Conservation (phyloP, 1,140 invertebrate species). For the Caenorhabditis tropicalis region DNA sequence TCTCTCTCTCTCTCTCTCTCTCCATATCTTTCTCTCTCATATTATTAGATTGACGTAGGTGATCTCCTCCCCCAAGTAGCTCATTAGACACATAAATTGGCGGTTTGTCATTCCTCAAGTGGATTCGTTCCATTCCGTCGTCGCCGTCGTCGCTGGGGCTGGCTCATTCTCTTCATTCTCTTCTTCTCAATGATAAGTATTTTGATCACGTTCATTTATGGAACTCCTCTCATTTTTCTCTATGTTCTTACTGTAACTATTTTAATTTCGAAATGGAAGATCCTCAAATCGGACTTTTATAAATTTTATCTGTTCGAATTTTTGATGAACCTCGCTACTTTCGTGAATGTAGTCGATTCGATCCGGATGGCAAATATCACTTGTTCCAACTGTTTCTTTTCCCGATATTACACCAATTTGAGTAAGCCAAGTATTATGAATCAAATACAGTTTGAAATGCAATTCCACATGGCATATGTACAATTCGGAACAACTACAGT, state of each 20-base stretch:
- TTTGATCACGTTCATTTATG: not conserved
- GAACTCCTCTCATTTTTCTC: not conserved
- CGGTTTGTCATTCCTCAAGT: not conserved
- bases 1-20: too few species aligned
- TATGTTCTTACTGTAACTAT: not conserved
- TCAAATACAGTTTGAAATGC: not conserved
- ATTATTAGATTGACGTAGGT: not conserved
- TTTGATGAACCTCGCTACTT: not conserved
- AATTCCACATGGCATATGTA: conserved; percentile 7
- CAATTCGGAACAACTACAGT: not conserved
- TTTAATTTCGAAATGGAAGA: not conserved
- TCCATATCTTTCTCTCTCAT: not conserved
- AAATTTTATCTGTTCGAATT: conserved; percentile 1
- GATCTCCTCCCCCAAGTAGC: not conserved
- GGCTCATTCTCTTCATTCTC: not conserved
- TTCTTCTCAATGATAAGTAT: not conserved
- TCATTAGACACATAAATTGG: not conserved
- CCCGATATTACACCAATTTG: not conserved
- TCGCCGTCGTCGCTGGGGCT: too few species aligned
- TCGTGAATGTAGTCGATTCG: not conserved
- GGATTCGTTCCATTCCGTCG: too few species aligned
- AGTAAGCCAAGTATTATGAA: not conserved
- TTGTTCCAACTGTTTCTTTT: not conserved
- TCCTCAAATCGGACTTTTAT: not conserved
- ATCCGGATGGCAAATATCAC: not conserved